Evolutionary conservation across 1,140 invertebrate species (phyloP).

Genomic region (Drosophila mojavensis): DNA sequence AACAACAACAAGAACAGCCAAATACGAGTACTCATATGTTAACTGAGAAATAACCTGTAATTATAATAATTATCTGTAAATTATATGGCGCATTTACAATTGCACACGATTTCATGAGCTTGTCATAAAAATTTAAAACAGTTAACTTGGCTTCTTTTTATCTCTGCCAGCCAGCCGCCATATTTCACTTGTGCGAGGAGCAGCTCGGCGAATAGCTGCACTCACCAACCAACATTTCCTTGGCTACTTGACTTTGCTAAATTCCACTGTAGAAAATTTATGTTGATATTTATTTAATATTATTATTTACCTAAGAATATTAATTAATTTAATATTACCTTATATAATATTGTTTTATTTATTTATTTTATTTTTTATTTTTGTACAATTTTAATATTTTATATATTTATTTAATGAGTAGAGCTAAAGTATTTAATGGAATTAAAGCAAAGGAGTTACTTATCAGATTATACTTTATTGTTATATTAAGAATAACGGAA

Average conservation of each 20-base stretch:
- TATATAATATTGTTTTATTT: no score
- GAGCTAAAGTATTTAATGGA: no score
- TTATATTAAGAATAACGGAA: no score
- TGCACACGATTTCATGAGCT: slow-evolving; percentile 75
- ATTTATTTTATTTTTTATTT: no score
- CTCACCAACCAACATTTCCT: slow-evolving; percentile 1
- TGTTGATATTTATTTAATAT: no score
- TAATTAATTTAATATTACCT: no score
- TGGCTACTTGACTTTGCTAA: not conserved
- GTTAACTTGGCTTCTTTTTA: slow-evolving; percentile 58
- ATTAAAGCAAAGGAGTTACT: no score
- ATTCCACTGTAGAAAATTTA: slow-evolving; percentile 1
- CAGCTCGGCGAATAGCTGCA: slow-evolving; percentile 9
- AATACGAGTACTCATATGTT: slow-evolving; percentile 51
- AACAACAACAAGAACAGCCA: slow-evolving; percentile 30
- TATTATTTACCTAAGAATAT: no score
- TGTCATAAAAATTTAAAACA: slow-evolving; percentile 75
- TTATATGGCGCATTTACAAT: slow-evolving; percentile 79
- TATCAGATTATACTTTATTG: no score
- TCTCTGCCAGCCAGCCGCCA: slow-evolving; percentile 41
- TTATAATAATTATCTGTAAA: slow-evolving; percentile 83
- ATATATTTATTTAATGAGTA: no score
- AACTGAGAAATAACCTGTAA: slow-evolving; percentile 80
- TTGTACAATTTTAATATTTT: no score
- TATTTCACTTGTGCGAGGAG: slow-evolving; percentile 18